A percentile compares a stretch with the other conserved stretches of the same genome.
These are phyloP conservation scores for Romanogobio albipinnatus DNA, from an alignment of 2,113 vertebrate genomes.

Conservation along the genomic window DNA sequence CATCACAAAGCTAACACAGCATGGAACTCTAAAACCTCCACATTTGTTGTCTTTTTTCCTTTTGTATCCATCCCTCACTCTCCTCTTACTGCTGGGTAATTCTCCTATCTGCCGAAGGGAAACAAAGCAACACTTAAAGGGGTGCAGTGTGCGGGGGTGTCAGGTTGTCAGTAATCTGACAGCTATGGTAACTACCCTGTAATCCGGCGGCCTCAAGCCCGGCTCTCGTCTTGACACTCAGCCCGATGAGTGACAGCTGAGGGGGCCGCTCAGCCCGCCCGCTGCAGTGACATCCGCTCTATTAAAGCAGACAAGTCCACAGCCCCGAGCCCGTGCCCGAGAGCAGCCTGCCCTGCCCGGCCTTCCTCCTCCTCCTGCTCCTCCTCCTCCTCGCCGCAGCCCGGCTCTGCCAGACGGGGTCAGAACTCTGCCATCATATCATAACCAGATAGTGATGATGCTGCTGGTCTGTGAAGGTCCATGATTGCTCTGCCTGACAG, in stretches of 20 bases:
- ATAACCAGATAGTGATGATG: conserved; percentile 99
- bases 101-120: conserved; percentile 84
- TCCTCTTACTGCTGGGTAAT: conserved; percentile 74
- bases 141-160: conserved; percentile 96
- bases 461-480: conserved; percentile 94
- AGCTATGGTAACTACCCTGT: conserved; percentile 99
- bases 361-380: conserved; percentile 81
- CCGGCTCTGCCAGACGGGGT: conserved; percentile 89
- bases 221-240: conserved; percentile 92
- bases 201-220: conserved; percentile 99
- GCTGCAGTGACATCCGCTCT: conserved; percentile 99
- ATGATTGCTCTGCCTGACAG: conserved; percentile 89
- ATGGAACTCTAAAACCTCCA: conserved; percentile 74
- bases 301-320: conserved; percentile 99
- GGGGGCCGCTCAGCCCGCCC: conserved; percentile 95
- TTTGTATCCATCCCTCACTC: conserved; percentile 28
- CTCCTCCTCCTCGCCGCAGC: conserved; percentile 99
- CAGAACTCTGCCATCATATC: conserved; percentile 70
- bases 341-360: conserved; percentile 83
- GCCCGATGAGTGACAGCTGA: conserved; percentile 99
- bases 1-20: conserved; percentile 77
- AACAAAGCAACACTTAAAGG: conserved; percentile 93
- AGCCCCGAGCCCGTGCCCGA: conserved; percentile 68
- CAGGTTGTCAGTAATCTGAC: conserved; percentile 99
- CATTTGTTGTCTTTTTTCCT: conserved; percentile 62